A percentile compares a stretch with the other conserved stretches of the same genome.
phyloP scores from a whole-genome alignment of 2,113 vertebrate species.

The Plecturocebus donacophilus region DNA sequence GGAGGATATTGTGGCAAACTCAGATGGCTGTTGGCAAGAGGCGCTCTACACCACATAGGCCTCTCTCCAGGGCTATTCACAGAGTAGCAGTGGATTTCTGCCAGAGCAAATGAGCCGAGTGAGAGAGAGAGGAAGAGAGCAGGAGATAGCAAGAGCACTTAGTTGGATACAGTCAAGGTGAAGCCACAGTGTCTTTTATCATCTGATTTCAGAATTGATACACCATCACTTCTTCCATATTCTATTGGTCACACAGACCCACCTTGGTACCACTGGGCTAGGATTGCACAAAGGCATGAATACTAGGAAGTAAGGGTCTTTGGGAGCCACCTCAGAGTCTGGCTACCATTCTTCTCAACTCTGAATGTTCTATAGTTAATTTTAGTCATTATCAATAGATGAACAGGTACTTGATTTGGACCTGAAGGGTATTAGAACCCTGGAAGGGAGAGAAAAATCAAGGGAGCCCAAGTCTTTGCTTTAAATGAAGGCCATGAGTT shows the following conservation, averaged over 20 bases:
- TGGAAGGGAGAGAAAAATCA: background rate
- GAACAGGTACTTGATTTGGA: background rate
- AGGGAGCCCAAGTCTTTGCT: background rate
- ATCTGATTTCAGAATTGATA: background rate
- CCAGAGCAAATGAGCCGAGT: background rate
- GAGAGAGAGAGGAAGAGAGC: too few relatives aligned
- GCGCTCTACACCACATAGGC: background rate
- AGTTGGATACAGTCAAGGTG: background rate
- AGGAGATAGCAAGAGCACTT: too few relatives aligned
- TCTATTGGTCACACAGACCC: background rate
- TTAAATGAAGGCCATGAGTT: background rate
- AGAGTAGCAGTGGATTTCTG: background rate
- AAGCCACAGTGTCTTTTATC: background rate
- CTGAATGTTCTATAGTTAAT: background rate
- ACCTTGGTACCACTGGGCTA: background rate
- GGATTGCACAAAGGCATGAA: background rate
- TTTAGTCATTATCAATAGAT: background rate
- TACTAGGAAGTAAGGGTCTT: accelerated
- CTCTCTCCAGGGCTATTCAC: background rate
- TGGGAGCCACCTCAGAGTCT: background rate
- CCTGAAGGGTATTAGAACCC: background rate
- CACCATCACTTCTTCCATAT: background rate
- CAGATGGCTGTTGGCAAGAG: background rate
- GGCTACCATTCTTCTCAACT: background rate
- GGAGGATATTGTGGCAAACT: background rate